phyloP scores from a whole-genome alignment of 2,113 vertebrate genomes.

The Dicerorhinus sumatrensis region DNA sequence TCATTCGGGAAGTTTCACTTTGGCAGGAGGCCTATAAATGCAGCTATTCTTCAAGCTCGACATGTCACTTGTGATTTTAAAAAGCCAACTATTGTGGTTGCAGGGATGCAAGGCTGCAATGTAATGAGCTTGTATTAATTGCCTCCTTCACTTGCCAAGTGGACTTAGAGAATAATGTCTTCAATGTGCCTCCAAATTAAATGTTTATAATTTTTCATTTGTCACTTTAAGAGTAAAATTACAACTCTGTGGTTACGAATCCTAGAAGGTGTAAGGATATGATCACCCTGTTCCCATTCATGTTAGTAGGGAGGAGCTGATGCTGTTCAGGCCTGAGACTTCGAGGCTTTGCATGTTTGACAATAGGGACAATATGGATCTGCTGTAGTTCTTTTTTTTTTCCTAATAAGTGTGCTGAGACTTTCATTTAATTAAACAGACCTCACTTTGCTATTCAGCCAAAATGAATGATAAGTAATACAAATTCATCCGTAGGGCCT shows the following conservation, averaged over 20 bases:
- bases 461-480: conserved; percentile 51
- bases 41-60: neutral
- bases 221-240: conserved; percentile 60
- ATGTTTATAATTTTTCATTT: conserved; percentile 75
- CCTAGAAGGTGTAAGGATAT: neutral
- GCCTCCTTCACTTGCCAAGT: conserved; percentile 62
- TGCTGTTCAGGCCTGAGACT: neutral
- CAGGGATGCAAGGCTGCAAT: neutral
- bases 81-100: neutral
- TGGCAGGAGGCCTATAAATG: neutral
- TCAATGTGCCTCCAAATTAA: conserved; percentile 66
- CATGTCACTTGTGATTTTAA: neutral
- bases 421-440: conserved; percentile 63
- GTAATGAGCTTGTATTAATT: conserved; percentile 49
- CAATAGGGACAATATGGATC: neutral
- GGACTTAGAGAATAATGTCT: conserved; percentile 73
- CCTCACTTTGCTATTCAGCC: conserved; percentile 52
- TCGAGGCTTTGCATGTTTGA: neutral
- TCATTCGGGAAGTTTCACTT: neutral
- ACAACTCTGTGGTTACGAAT: conserved; percentile 34
- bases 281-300: neutral
- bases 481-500: neutral
- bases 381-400: neutral
- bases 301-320: neutral
- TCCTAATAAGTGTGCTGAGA: conserved; percentile 24